phyloP scores from a whole-genome alignment of 2,113 vertebrate genomes.

The Nymphicus hollandicus region DNA sequence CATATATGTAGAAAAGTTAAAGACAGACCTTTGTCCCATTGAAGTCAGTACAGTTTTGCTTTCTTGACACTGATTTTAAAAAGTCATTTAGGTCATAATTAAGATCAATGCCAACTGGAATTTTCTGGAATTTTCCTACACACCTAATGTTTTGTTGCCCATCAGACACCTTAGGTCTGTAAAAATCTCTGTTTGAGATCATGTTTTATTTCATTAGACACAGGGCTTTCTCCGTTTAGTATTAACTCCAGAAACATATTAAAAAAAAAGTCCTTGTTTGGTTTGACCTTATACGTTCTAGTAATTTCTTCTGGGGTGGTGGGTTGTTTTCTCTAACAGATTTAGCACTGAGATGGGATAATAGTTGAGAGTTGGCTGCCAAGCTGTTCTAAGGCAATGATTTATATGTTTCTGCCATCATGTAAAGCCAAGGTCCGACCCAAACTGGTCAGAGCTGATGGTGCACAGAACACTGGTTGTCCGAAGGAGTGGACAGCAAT shows the following conservation, averaged over 20 bases:
- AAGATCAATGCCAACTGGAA: neutral
- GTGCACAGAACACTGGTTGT: neutral
- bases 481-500: neutral
- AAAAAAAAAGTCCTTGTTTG: neutral
- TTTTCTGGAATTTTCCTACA: neutral
- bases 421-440: neutral
- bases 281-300: neutral
- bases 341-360: neutral
- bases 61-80: neutral
- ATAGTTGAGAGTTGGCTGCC: neutral
- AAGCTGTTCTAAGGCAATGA: neutral
- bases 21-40: neutral
- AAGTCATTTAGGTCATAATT: neutral
- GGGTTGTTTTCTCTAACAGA: neutral
- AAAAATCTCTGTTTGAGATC: neutral
- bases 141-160: neutral
- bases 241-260: neutral
- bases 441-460: neutral
- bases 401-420: constrained; percentile 1
- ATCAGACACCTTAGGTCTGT: neutral
- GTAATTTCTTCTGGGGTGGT: neutral
- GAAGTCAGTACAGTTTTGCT: neutral
- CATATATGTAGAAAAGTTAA: neutral
- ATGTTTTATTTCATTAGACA: neutral
- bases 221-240: neutral